phyloP scores from a whole-genome alignment of 2,113 vertebrate species.

The Nycticryphes semicollaris region DNA sequence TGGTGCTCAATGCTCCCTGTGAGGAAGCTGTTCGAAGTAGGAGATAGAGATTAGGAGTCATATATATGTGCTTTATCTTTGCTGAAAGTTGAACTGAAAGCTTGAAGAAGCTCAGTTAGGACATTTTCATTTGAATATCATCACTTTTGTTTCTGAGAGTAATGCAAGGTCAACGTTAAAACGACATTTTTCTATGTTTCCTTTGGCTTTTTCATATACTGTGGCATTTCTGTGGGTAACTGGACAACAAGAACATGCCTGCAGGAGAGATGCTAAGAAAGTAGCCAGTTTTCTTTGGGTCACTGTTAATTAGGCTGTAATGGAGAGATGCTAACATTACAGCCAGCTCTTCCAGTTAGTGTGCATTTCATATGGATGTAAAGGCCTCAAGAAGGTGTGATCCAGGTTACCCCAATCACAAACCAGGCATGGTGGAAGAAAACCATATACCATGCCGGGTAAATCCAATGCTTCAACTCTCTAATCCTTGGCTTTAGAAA shows the following conservation, averaged over 20 bases:
- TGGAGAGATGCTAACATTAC: not conserved
- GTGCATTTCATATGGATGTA: not conserved
- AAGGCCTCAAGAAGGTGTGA: not conserved
- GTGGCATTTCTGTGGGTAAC: not conserved
- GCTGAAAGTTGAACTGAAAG: not conserved
- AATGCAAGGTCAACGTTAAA: not conserved
- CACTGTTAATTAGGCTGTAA: not conserved
- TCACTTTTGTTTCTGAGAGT: not conserved
- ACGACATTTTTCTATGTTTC: not conserved
- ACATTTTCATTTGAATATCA: not conserved
- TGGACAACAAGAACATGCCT: not conserved
- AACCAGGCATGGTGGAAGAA: not conserved
- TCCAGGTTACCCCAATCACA: not conserved
- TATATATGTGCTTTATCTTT: not conserved
- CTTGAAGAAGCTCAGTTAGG: not conserved
- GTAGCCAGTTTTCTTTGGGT: not conserved
- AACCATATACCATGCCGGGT: rapidly evolving
- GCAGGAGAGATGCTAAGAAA: not conserved
- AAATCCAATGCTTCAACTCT: rapidly evolving
- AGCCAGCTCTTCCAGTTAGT: not conserved
- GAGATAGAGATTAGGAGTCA: too few species aligned
- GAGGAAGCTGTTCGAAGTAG: not conserved
- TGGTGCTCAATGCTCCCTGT: not conserved
- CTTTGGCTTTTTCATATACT: not conserved
- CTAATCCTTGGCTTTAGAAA: not conserved